Evolutionary conservation across 2,797 vertebrate species (phyloP).

Genomic region (Melanotaenia nigrans): DNA sequence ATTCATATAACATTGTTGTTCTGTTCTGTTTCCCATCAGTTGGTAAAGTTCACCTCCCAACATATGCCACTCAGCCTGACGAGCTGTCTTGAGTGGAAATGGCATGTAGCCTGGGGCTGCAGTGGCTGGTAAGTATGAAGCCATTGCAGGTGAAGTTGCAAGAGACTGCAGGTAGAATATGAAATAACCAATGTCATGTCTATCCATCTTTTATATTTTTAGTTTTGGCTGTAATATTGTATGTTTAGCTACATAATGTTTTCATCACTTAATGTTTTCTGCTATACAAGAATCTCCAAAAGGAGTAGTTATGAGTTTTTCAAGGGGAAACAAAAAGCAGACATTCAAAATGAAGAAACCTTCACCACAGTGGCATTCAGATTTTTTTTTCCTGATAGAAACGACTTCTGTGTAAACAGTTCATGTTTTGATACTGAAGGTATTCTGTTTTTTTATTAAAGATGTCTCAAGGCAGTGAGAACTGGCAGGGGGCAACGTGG

Average conservation of each 20-base stretch:
- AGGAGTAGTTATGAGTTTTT: not conserved
- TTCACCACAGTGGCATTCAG: conserved; percentile 9
- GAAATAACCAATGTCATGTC: conserved; percentile 18
- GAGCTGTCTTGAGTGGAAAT: conserved; percentile 53
- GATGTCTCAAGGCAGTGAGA: conserved; percentile 42
- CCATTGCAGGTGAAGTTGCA: conserved; percentile 19
- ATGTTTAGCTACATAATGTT: conserved; percentile 8
- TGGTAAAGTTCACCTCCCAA: conserved; percentile 55
- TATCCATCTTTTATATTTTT: conserved; percentile 10
- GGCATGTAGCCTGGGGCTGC: conserved; percentile 46
- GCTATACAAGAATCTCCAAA: conserved; percentile 3
- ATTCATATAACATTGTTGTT: conserved; percentile 21
- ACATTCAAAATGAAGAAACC: conserved; percentile 12
- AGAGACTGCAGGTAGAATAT: conserved; percentile 5
- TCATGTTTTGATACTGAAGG: conserved; percentile 47
- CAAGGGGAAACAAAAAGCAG: conserved; percentile 4
- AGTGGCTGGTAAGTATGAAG: conserved; percentile 37
- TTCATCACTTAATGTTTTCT: conserved; percentile 7
- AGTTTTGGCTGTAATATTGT: conserved; percentile 9
- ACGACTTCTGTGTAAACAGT: conserved; percentile 31
- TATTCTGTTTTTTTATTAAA: conserved; percentile 37
- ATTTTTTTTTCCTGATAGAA: conserved; percentile 32
- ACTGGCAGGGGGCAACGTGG: conserved; percentile 46
- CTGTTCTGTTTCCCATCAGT: conserved; percentile 16
- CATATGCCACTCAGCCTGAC: conserved; percentile 60